phyloP scores from a whole-genome alignment of 1,140 invertebrate species.

The Halictus rubicundus region DNA sequence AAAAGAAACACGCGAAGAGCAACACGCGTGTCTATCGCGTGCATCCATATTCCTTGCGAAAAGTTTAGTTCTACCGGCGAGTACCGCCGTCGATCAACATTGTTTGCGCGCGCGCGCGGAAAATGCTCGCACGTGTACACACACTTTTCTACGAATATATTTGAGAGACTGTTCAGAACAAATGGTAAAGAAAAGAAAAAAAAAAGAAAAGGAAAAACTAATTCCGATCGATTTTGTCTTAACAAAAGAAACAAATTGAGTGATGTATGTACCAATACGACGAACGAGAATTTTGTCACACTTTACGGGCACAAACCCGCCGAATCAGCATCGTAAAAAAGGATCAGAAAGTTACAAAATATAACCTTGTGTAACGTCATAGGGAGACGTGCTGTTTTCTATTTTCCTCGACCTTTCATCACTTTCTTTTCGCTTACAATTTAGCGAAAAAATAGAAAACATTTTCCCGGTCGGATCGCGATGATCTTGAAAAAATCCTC shows the following conservation, averaged over 20 bases:
- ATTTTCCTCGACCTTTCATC: neutral
- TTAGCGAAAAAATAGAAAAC: too few relatives aligned
- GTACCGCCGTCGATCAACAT: constrained; percentile 14
- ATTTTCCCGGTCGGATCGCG: too few relatives aligned
- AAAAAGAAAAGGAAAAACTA: constrained; percentile 19
- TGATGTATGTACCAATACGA: constrained; percentile 52
- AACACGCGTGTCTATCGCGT: neutral
- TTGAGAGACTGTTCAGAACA: constrained; percentile 57
- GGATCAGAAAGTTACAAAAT: constrained; percentile 66
- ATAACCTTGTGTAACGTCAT: constrained; percentile 75
- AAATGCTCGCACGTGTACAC: neutral
- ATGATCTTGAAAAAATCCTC: too few relatives aligned
- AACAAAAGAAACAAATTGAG: constrained; percentile 31
- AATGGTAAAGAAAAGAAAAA: constrained; percentile 33
- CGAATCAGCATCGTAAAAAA: constrained; percentile 54
- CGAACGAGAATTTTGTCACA: constrained; percentile 57
- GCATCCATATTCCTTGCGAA: neutral
- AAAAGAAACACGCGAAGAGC: neutral
- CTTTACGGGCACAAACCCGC: constrained; percentile 45
- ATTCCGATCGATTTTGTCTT: constrained; percentile 39
- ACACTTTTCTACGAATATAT: constrained; percentile 42
- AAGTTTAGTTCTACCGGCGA: constrained; percentile 23
- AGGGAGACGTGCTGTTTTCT: constrained; percentile 50
- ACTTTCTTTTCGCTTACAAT: too few relatives aligned
- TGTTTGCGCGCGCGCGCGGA: constrained; percentile 5